phyloP scores from a whole-genome alignment of 2,797 vertebrate genomes.

The Macroramphosus scolopax region DNA sequence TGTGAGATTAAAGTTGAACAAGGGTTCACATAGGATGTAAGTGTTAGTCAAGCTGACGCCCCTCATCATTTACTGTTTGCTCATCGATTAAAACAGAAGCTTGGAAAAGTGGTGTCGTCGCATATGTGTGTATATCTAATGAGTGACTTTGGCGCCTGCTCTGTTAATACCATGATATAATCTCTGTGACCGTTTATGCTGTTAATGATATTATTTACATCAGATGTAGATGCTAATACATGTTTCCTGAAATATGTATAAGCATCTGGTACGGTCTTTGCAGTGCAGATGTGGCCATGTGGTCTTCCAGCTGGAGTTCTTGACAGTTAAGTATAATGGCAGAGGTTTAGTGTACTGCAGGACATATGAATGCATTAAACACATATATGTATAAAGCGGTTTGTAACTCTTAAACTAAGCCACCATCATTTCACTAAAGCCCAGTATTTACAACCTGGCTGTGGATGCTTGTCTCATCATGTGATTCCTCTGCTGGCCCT shows the following conservation, averaged over 20 bases:
- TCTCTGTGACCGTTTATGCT: conserved; percentile 23
- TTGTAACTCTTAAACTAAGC: no score
- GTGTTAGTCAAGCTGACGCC: conserved; percentile 19
- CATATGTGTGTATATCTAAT: conserved; percentile 35
- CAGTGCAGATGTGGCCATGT: no score
- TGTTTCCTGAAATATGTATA: conserved; percentile 16
- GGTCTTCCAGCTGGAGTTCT: conserved; percentile 10
- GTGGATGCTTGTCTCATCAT: conserved; percentile 33
- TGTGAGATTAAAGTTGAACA: conserved; percentile 47
- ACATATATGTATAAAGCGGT: neutral
- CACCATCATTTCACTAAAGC: neutral
- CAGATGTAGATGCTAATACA: conserved; percentile 13
- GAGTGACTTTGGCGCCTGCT: neutral
- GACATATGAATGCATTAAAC: neutral
- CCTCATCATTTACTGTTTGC: conserved; percentile 25
- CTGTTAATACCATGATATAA: conserved; percentile 33
- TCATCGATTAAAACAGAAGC: conserved; percentile 55
- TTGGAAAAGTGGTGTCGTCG: conserved; percentile 48
- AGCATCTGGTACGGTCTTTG: no score
- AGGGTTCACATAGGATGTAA: conserved; percentile 24
- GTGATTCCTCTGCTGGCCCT: conserved; percentile 20
- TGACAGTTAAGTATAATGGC: neutral
- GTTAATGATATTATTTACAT: conserved; percentile 40
- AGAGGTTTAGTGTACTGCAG: neutral
- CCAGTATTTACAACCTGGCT: conserved; percentile 40